Conservation (phyloP, 1,140 invertebrate species). For the Drosophila ohnishii region DNA sequence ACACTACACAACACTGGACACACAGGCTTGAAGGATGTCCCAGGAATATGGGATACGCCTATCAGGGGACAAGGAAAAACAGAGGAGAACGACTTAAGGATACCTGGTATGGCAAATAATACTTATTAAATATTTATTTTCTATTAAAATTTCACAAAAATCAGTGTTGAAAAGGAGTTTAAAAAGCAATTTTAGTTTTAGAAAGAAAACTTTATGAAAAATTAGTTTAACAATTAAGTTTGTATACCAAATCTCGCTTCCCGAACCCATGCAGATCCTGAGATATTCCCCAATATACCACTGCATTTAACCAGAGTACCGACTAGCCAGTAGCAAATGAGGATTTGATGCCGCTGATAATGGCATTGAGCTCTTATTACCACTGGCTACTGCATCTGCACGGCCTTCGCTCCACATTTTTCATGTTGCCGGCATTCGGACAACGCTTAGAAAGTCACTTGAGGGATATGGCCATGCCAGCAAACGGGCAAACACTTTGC, state of each 20-base stretch:
- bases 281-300: slow-evolving; percentile 1
- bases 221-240: too few species aligned
- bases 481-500: slow-evolving; percentile 50
- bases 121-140: not conserved
- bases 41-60: slow-evolving; percentile 11
- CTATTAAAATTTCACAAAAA: too few species aligned
- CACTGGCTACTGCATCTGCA: slow-evolving; percentile 33
- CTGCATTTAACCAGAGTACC: not conserved
- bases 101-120: not conserved
- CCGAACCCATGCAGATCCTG: not conserved
- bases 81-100: not conserved
- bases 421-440: slow-evolving; percentile 66
- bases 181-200: not conserved
- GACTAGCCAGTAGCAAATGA: slow-evolving; percentile 37
- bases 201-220: not conserved
- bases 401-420: slow-evolving; percentile 70
- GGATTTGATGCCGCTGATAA: slow-evolving; percentile 38
- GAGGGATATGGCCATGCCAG: slow-evolving; percentile 44
- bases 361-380: slow-evolving; percentile 40
- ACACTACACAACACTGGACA: slow-evolving; percentile 41
- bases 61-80: slow-evolving; percentile 2
- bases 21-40: slow-evolving; percentile 7
- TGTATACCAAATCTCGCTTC: not conserved
- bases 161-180: not conserved
- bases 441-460: slow-evolving; percentile 63